Evolutionary conservation across 2,888 invertebrate genomes (phyloP).

Genomic region (Melanargia galathea): DNA sequence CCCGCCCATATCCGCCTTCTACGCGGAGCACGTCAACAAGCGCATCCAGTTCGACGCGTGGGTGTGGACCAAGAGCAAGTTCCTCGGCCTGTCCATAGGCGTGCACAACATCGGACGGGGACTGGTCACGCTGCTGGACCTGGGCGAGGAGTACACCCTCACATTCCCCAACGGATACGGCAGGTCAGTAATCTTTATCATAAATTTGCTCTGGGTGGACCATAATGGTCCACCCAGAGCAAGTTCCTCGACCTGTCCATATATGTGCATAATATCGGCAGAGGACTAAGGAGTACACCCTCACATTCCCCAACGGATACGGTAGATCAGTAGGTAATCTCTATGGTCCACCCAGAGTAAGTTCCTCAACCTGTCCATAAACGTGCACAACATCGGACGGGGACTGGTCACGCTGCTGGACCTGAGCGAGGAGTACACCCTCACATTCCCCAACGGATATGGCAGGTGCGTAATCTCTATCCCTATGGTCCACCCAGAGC

Average conservation of each 20-base stretch:
- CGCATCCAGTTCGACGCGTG: slow-evolving; percentile 97
- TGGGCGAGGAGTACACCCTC: slow-evolving; percentile 96
- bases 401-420: slow-evolving; percentile 95
- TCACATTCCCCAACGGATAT: slow-evolving; percentile 97
- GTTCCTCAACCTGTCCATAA: slow-evolving; percentile 98
- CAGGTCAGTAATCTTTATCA: too few species aligned
- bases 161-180: slow-evolving; percentile 99
- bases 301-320: slow-evolving; percentile 99
- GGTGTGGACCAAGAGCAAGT: slow-evolving; percentile 99
- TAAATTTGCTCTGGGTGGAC: too few species aligned
- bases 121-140: slow-evolving; percentile 92
- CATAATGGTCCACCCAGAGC: too few species aligned
- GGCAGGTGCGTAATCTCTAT: too few species aligned
- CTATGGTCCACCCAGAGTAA: slow-evolving; percentile 93
- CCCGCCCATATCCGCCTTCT: slow-evolving; percentile 99
- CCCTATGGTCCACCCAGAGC: slow-evolving; percentile 90
- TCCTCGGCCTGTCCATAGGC: slow-evolving; percentile 98
- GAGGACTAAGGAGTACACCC: slow-evolving; percentile 95
- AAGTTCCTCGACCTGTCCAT: slow-evolving; percentile 99
- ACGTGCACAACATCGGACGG: slow-evolving; percentile 98
- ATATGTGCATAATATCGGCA: slow-evolving; percentile 98
- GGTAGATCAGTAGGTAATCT: slow-evolving; percentile 91
- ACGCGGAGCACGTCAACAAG: slow-evolving; percentile 97
- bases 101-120: slow-evolving; percentile 98
- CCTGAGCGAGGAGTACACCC: slow-evolving; percentile 95